Percentiles rank a stretch among this genome's conserved stretches.
Evolutionary conservation across 2,113 vertebrate genomes (phyloP).

Genomic region (Charadrius vociferus): DNA sequence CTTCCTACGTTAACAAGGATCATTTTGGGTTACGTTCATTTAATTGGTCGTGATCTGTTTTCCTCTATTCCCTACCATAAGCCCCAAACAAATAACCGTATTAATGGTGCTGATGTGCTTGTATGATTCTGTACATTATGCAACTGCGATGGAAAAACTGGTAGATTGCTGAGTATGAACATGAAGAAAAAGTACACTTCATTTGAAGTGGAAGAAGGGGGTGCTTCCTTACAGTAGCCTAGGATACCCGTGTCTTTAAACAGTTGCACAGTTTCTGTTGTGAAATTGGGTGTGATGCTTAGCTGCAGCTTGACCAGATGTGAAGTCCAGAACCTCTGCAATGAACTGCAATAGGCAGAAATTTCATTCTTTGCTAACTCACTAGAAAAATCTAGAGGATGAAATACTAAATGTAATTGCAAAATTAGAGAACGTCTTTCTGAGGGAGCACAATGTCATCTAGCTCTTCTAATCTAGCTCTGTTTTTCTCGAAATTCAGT

Average conservation of each 20-base stretch:
- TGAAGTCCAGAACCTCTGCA: not conserved
- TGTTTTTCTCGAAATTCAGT: not conserved
- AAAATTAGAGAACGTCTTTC: not conserved
- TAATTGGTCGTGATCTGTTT: not conserved
- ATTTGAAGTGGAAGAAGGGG: not conserved
- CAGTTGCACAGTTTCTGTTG: not conserved
- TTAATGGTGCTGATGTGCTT: not conserved
- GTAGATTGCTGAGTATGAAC: not conserved
- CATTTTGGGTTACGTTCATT: not conserved
- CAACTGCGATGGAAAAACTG: not conserved
- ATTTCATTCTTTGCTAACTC: not conserved
- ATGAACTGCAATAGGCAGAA: not conserved
- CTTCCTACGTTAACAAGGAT: not conserved
- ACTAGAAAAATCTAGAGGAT: not conserved
- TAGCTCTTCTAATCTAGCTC: not conserved
- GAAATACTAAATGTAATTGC: not conserved
- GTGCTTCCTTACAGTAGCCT: not conserved
- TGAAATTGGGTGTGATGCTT: not conserved
- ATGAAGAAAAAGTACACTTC: not conserved
- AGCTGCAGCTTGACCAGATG: not conserved
- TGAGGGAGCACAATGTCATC: not conserved
- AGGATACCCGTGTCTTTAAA: not conserved
- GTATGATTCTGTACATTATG: not conserved
- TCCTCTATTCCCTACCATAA: not conserved
- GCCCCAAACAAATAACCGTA: fast-evolving